Base-by-base conservation (phyloP, 2,797 vertebrate genomes). In the Xerus rutilus region DNA sequence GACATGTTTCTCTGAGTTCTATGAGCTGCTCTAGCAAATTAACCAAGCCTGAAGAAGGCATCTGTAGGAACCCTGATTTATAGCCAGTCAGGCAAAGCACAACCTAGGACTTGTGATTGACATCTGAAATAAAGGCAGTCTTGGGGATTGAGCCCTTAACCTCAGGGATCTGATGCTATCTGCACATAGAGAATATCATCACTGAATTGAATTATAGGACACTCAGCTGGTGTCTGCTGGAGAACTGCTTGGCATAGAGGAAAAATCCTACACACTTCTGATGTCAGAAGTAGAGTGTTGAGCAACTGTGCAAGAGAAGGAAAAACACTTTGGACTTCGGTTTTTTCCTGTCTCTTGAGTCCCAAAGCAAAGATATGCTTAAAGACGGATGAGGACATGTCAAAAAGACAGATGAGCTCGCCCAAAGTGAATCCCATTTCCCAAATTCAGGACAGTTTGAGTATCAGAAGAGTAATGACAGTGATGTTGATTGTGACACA, bases 401-500 rank as follows among this genome's bases (percentile, higher is more conserved):
- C 45, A 76, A 23, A 84, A 91, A 82, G 86, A 79, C 13, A 32
- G 57, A 79, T 57, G 67, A 86, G 28, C 23, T 96, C 28, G 14
- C 54, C 32, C 73, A 47, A n/a, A 77, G 32, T 96, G 47, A 20
- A 84, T 86, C 30, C n/a, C 13, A 70, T 14, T 78, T 69, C 57
- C 57, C 81, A 65, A 79, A 87, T 89, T 32, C 78, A 52, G 72
- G 47, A 45, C 30, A 93, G 30, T 77, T 47, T 92, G 59, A 59
- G 21, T 59, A 81, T 82, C 47, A 82, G 54, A 86, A 91, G 69
- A 86, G 74, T 7, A 73, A 70, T 47, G 23, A 86, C 7, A 54
- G 11, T n/a, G 77, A 67, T 45, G n/a, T 77, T 77, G 88, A 88
- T 64, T 43, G 65, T 74, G 91, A 72, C 49, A 94, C 54, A 86